These are phyloP conservation scores for Leptobrachium leishanense DNA, from an alignment of 2,113 vertebrate genomes.

Conservation along the genomic window DNA sequence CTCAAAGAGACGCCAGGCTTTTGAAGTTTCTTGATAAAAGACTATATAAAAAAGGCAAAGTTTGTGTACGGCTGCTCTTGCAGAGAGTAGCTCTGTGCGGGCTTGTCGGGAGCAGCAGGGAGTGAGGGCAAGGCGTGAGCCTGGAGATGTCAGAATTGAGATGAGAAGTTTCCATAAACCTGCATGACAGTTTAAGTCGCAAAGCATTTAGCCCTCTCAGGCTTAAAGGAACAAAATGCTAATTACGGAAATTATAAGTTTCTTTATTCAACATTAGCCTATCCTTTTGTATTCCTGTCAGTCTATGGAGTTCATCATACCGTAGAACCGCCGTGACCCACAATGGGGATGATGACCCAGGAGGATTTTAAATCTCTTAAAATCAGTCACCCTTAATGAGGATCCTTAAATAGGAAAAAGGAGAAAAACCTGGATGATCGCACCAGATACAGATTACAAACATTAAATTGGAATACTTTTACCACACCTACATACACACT, in stretches of 20 bases:
- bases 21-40: not conserved
- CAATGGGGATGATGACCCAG: no score
- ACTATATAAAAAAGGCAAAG: not conserved
- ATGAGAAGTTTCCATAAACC: not conserved
- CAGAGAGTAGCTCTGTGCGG: not conserved
- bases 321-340: no score
- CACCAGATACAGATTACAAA: no score
- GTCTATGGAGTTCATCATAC: no score
- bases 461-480: no score
- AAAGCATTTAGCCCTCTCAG: not conserved
- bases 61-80: not conserved
- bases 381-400: no score
- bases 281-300: not conserved
- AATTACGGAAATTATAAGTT: not conserved
- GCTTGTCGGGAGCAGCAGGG: not conserved
- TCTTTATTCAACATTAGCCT: not conserved
- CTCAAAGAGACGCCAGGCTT: not conserved
- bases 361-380: no score
- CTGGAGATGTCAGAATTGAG: not conserved
- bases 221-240: not conserved
- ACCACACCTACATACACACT: no score
- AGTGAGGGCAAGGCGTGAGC: not conserved
- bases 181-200: not conserved
- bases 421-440: no score
- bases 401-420: no score